phyloP scores from a whole-genome alignment of 1,140 invertebrate species.

The Doryteuthis pealeii region DNA sequence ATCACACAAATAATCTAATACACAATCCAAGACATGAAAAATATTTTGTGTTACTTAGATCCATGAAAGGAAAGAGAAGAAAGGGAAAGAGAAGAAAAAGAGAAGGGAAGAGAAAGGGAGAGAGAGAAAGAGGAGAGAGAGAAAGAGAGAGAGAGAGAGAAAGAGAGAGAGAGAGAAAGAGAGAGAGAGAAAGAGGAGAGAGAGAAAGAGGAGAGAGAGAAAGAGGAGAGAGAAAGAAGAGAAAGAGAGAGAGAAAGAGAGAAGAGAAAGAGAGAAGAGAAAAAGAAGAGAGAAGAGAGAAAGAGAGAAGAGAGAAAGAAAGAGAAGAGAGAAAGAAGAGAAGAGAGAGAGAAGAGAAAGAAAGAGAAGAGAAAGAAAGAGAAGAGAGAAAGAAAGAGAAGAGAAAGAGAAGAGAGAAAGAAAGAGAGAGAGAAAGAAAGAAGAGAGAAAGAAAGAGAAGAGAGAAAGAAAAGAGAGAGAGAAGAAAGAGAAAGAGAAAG shows the following conservation, averaged over 20 bases:
- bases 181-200: neutral
- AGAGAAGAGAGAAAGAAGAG: neutral
- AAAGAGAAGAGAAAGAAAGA: neutral
- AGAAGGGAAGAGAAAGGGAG: constrained; percentile 7
- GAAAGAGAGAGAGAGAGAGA: too few species aligned
- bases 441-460: too few species aligned
- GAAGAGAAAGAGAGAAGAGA: neutral
- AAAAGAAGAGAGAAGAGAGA: neutral
- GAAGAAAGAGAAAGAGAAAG: too few species aligned
- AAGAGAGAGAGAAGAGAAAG: neutral
- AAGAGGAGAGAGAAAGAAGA: neutral
- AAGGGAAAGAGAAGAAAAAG: constrained; percentile 8
- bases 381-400: too few species aligned
- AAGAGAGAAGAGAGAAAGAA: neutral
- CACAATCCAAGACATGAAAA: too few species aligned
- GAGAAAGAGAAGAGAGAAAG: too few species aligned
- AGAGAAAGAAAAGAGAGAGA: too few species aligned
- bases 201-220: neutral
- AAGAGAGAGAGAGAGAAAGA: neutral
- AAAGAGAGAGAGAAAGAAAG: too few species aligned
- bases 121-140: neutral
- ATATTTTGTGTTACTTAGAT: too few species aligned
- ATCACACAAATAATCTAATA: too few species aligned
- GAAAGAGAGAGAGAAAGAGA: neutral
- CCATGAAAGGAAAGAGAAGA: too few species aligned